A percentile compares a stretch with the other conserved stretches of the same genome.
These are phyloP conservation scores for Pseudonaja textilis DNA, from an alignment of 2,113 vertebrate species.

Conservation along the genomic window DNA sequence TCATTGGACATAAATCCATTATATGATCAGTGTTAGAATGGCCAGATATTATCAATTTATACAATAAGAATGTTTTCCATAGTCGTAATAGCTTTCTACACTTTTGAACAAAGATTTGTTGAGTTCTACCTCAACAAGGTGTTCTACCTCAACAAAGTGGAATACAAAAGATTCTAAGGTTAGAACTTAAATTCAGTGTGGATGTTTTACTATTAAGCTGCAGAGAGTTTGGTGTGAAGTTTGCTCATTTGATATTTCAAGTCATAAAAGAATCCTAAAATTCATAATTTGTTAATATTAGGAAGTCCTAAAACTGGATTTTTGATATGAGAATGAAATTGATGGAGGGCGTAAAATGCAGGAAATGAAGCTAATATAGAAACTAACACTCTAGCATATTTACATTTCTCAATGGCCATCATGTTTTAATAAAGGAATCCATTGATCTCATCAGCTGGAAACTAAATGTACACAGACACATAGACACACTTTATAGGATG, in stretches of 20 bases:
- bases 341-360: neutral
- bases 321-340: neutral
- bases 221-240: neutral
- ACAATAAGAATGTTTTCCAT: neutral
- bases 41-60: neutral
- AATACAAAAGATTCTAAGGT: neutral
- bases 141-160: too few species aligned
- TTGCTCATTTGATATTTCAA: neutral
- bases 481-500: neutral
- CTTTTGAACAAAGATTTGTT: neutral
- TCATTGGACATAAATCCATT: neutral
- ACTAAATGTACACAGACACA: neutral
- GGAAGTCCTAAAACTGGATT: neutral
- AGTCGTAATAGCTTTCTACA: neutral
- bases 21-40: fast-evolving
- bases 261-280: neutral
- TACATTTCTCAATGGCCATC: conserved; percentile 9
- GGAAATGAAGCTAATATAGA: neutral
- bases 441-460: conserved; percentile 18
- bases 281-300: neutral
- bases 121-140: neutral
- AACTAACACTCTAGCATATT: neutral
- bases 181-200: neutral
- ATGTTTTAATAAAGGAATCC: conserved; percentile 22
- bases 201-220: neutral